Base-by-base conservation (phyloP, 2,113 vertebrate genomes). In the Siniperca knerii region DNA sequence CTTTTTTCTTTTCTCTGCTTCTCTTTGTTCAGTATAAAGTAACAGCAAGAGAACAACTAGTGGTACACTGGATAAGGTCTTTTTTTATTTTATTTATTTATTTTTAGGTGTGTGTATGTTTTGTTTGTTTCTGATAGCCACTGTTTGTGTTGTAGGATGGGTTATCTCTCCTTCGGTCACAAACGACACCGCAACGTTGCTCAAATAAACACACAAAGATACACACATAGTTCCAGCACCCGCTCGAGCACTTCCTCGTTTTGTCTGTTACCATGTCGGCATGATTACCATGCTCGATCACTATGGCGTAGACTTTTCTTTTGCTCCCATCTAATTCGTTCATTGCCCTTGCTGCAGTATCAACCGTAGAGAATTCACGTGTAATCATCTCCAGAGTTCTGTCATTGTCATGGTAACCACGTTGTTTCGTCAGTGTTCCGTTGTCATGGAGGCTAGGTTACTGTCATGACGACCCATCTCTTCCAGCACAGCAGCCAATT, bases 391-490 rank as follows among this genome's bases (percentile, higher is more conserved):
- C 55, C 81, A 73, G 85, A 81, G 85, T 79, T 87, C 69, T 1
- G 91, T 88, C 77, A 79, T 90, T 81, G 90, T 6, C 82, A 76
- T 11, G 65, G 60, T 77, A 58, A 84, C 42, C 69, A 44, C 68
- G 90, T 72, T 89, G 92, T 93, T 91, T 85, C 12, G 80, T 98
- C 93, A 99, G 79, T 97, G 97, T 93, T 98, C 97, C 58, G 91
- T 93, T 64, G 96, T 96, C 95, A 97, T 95, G 82, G 97, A 97
- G 91, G 96, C 94, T 0, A 98, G 89, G 0, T 94, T 97, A 84
- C 89, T 64, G 87, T 99, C 97, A 0, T 97, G 96, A 90, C 97
- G 96, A 91, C 98, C 98, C 98, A 99, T 99, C 92, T 98, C 97
- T 92, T 99, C 98, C 73, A 99, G 91, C 86, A 98, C 98, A 0